These are phyloP conservation scores for Kryphioiulus occultus DNA, from an alignment of 2,888 invertebrate species.

Conservation along the genomic window DNA sequence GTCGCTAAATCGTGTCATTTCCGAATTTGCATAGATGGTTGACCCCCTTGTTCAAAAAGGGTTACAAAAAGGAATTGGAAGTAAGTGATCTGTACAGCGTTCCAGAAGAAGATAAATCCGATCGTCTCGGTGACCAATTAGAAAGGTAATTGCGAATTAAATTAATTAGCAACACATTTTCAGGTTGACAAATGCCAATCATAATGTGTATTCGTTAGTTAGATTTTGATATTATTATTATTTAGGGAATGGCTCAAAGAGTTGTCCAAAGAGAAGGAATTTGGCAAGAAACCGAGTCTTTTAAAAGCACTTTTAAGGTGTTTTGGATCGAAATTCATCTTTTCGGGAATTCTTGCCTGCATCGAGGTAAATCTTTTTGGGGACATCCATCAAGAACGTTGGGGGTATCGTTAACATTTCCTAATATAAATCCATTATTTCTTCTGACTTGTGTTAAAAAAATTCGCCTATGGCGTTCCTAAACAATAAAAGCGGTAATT, in stretches of 20 bases:
- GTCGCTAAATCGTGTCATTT: neutral
- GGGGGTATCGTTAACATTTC: too few species aligned
- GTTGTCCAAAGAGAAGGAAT: constrained; percentile 69
- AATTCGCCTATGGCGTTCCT: too few species aligned
- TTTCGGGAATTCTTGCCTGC: constrained; percentile 64
- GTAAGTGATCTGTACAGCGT: constrained; percentile 78
- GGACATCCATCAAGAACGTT: neutral
- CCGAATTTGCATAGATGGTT: constrained; percentile 71
- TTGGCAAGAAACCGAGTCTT: constrained; percentile 65
- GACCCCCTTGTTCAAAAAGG: constrained; percentile 77
- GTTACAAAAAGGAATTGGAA: constrained; percentile 75
- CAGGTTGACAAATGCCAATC: neutral
- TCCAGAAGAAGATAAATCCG: constrained; percentile 73
- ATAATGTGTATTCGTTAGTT: neutral
- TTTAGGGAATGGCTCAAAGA: constrained; percentile 70
- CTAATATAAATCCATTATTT: too few species aligned
- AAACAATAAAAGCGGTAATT: too few species aligned
- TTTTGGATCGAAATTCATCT: constrained; percentile 64
- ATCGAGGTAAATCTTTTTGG: constrained; percentile 60
- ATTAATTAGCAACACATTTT: neutral
- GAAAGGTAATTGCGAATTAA: constrained; percentile 66
- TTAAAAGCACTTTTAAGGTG: constrained; percentile 64
- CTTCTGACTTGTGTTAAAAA: too few species aligned
- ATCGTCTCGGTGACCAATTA: constrained; percentile 71
- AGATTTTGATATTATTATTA: constrained; percentile 7